Evolutionary conservation across 92 coral and sea anemone species (phyloP), one percentile per base, ranked within the genome.

Genomic region (Phenganax subtilis): DNA sequence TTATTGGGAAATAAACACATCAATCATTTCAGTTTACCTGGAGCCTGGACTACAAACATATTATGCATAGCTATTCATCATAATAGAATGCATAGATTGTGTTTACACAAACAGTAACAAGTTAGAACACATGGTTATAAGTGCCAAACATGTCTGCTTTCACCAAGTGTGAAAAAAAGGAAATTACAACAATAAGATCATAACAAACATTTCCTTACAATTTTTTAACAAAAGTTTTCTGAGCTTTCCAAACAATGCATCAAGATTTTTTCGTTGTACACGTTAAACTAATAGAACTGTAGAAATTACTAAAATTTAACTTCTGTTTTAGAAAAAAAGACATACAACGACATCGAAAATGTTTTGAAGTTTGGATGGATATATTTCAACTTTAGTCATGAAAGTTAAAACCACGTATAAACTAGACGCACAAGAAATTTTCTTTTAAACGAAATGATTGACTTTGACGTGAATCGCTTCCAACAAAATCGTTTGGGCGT

Each of bases 151-250:
- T 68, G 73, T 37, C 47, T 17, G 9, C 37, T 10, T 20, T 64
- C 8, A 64, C 30, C 27, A 64, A 25, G 30, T 64, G 70, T 6
- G 3, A 37, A 37, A 68, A 30, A 30, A 51, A 68, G 54, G 70
- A 64, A 61, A 68, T 20, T 30, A 68, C 30, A 12, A 68, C 54
- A 68, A 68, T 68, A 28, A 54, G 14, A 68, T 68, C 9, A 29
- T 30, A 64, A 64, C 37, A 6, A 68, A 51, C 73, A 68, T 68
- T 30, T 68, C 73, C 73, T 68, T 17, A 37, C 73, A 30, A 30
- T 17, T 25, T 37, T 20, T 14, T 64, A 17, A 64, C 27, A 10
- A 64, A n/a, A 2, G 9, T 17, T 64, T 59, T 59, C 5, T 37
- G 47, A 37, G 2, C 5, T 37, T 37, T 37, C 47, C 47, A 37